Percentiles rank a stretch among this genome's conserved stretches.
Evolutionary conservation across 2,113 vertebrate genomes (phyloP).

Genomic region (Climacteris rufus): DNA sequence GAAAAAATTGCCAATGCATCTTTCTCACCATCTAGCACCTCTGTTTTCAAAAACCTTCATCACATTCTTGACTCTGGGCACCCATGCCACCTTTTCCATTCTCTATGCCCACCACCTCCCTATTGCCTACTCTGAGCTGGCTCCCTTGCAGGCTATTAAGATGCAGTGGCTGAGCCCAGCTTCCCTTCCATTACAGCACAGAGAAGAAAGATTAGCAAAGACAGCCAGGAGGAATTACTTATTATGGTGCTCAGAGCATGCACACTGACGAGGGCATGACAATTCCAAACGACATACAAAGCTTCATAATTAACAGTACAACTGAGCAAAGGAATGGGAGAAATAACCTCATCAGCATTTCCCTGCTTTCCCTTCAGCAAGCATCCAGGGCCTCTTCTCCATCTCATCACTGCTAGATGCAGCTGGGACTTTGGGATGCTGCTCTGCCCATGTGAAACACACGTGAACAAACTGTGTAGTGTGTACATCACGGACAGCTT

Average conservation of each 20-base stretch:
- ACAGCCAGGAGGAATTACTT: conserved; percentile 37
- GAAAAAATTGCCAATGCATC: neutral
- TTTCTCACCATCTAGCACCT: neutral
- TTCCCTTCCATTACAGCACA: neutral
- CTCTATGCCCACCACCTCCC: neutral
- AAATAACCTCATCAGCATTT: conserved; percentile 18
- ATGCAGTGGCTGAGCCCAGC: neutral
- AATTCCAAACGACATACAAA: neutral
- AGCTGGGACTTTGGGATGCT: neutral
- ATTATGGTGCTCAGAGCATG: neutral
- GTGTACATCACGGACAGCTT: neutral
- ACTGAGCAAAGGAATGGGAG: neutral
- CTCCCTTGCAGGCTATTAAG: neutral
- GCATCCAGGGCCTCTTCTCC: neutral
- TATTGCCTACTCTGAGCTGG: neutral
- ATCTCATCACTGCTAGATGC: neutral
- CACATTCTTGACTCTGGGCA: neutral
- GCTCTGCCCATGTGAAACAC: neutral
- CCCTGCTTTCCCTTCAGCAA: neutral
- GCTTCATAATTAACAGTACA: conserved; percentile 22
- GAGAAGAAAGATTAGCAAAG: conserved; percentile 35
- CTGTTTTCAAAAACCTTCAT: neutral
- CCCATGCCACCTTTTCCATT: neutral
- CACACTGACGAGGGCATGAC: neutral
- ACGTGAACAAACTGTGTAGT: neutral